Percentiles rank a stretch among this genome's conserved stretches.
These are phyloP conservation scores for Bubo scandiacus DNA, from an alignment of 2,113 vertebrate genomes.

Conservation along the genomic window DNA sequence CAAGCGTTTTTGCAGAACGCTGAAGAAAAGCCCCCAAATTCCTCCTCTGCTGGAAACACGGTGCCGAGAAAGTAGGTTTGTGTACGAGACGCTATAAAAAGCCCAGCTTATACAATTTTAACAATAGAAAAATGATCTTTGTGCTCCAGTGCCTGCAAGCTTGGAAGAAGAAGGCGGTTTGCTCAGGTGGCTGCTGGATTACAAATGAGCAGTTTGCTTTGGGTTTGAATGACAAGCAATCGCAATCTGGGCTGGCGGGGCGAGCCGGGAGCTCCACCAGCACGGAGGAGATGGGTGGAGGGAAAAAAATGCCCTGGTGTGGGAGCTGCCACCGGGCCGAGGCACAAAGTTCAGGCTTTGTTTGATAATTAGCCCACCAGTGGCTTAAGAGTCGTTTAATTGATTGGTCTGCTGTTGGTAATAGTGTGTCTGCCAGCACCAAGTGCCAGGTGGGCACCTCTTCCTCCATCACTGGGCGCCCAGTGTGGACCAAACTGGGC, in stretches of 20 bases:
- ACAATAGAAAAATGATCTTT: slow-evolving; percentile 80
- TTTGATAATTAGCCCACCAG: slow-evolving; percentile 81
- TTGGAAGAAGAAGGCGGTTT: slow-evolving; percentile 57
- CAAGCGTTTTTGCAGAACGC: slow-evolving; percentile 25
- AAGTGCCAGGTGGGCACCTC: not conserved
- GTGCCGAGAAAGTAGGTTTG: slow-evolving; percentile 57
- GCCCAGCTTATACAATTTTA: slow-evolving; percentile 72
- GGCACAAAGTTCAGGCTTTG: slow-evolving; percentile 71
- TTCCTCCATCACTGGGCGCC: accelerated
- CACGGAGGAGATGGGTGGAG: not conserved
- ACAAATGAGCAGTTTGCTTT: slow-evolving; percentile 82
- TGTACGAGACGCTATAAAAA: slow-evolving; percentile 69
- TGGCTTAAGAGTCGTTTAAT: slow-evolving; percentile 80
- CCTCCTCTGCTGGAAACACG: not conserved
- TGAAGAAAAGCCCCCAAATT: slow-evolving; percentile 13
- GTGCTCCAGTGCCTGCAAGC: slow-evolving; percentile 71
- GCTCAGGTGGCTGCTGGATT: slow-evolving; percentile 85
- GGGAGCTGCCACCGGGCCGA: slow-evolving; percentile 64
- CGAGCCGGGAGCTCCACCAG: not conserved
- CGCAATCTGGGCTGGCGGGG: slow-evolving; percentile 75
- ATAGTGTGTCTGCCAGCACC: slow-evolving; percentile 67
- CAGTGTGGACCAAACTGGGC: not conserved
- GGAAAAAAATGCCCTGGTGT: not conserved
- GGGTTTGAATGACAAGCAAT: slow-evolving; percentile 86
- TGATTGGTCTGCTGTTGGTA: slow-evolving; percentile 78